Evolutionary conservation across 1,140 invertebrate species (phyloP), one percentile per base, ranked within the genome.

Genomic region (Diorhabda elongata): DNA sequence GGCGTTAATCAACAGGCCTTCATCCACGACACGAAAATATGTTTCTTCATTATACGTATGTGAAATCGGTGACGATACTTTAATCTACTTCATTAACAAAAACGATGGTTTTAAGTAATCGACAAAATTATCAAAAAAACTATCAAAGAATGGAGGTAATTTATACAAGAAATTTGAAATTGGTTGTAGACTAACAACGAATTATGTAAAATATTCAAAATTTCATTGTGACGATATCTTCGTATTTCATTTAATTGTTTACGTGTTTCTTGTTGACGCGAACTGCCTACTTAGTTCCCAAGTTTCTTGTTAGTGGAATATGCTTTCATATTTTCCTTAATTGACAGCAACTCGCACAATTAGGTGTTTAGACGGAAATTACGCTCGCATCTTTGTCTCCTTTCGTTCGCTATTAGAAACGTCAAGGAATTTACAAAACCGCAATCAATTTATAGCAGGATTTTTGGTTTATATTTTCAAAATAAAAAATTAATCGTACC

Each of bases 221-320:
- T 52, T 52, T 52, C n/a, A n/a, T 6, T n/a, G n/a, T n/a, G 6
- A n/a, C 47, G 4, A 52, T n/a, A 52, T 52, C 47, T 8, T n/a
- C 47, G 47, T 8, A 52, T n/a, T 52, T 52, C 47, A 52, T 52
- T 52, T 52, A 52, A 52, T 52, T 52, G 47, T 52, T 52, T 52
- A 52, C 47, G 47, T 52, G 26, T 26, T n/a, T 6, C 47, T n/a
- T n/a, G 47, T 52, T 52, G 47, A 52, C 47, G 47, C 47, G 47
- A 8, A 52, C 6, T 52, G n/a, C 6, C 47, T 52, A 8, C 47
- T 52, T 52, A 52, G 47, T 52, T 26, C 47, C 47, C 47, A 52
- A 52, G 47, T 52, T 52, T 52, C 47, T 52, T 52, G 47, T 52
- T 52, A 52, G 47, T 52, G n/a, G 47, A 52, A 52, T 52, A 52